Evolutionary conservation across 1,140 invertebrate species (phyloP).

Genomic region (Drosophila busckii): DNA sequence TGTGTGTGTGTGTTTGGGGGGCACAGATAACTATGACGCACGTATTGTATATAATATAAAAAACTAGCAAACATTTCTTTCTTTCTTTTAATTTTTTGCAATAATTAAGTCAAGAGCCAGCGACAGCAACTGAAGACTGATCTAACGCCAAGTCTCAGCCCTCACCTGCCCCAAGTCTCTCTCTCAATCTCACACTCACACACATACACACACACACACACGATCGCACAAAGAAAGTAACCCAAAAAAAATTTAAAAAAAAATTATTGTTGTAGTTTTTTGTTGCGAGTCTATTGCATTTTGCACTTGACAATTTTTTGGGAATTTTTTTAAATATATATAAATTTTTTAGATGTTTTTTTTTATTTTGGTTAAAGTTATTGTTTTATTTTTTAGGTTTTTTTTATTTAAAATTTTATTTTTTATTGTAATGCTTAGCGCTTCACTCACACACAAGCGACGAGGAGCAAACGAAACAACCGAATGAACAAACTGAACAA

Average conservation of each 20-base stretch:
- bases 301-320: constrained; percentile 1
- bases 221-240: constrained; percentile 26
- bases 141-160: not conserved
- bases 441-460: constrained; percentile 69
- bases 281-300: constrained; percentile 1
- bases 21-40: too few species aligned
- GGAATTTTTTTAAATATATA: not conserved
- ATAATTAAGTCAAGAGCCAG: too few species aligned
- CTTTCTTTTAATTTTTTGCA: too few species aligned
- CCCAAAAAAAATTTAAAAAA: constrained; percentile 6
- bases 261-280: not conserved
- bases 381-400: constrained; percentile 8
- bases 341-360: not conserved
- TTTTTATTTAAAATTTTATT: constrained; percentile 20
- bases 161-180: not conserved
- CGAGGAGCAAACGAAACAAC: constrained; percentile 74
- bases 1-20: too few species aligned
- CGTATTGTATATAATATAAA: too few species aligned
- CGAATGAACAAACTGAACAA: constrained; percentile 64
- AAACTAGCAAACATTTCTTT: too few species aligned
- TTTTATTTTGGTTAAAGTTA: constrained; percentile 2
- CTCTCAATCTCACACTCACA: not conserved
- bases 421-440: constrained; percentile 26
- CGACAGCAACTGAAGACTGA: too few species aligned
- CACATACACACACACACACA: constrained; percentile 4